phyloP scores from a whole-genome alignment of 2,797 vertebrate genomes.

The Glyptemys insculpta region DNA sequence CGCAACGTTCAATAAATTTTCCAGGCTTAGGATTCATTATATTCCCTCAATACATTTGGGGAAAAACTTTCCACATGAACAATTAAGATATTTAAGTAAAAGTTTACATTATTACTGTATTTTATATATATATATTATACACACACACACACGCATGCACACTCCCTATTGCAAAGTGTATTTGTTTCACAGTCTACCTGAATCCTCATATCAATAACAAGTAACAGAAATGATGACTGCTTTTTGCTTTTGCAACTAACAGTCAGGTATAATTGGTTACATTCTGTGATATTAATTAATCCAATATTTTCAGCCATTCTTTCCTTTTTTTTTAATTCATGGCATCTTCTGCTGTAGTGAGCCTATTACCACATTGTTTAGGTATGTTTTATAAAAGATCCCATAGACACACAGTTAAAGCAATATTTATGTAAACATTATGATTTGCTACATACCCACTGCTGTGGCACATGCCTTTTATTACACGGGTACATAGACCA shows the following conservation, averaged over 20 bases:
- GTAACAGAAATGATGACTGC: neutral
- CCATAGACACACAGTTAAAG: neutral
- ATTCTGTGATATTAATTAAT: neutral
- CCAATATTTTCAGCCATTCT: neutral
- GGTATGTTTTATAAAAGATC: slow-evolving; percentile 1
- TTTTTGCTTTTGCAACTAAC: slow-evolving; percentile 17
- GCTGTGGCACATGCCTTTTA: neutral
- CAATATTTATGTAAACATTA: neutral
- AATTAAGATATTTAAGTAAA: neutral
- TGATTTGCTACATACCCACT: neutral
- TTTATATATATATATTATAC: neutral
- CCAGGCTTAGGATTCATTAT: neutral
- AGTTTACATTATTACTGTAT: slow-evolving; percentile 15
- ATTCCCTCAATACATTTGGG: neutral
- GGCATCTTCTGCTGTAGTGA: neutral
- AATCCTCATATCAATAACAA: slow-evolving; percentile 24
- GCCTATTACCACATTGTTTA: neutral
- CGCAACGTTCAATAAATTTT: too few relatives aligned
- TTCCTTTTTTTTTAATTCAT: neutral
- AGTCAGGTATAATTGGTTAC: neutral
- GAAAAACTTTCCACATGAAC: neutral
- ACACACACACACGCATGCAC: too few relatives aligned
- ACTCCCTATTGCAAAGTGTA: neutral
- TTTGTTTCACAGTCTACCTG: slow-evolving; percentile 13
- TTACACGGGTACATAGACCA: neutral